A percentile compares a stretch with the other conserved stretches of the same genome.
Conservation (phyloP, 2,888 invertebrate species). For the Trachelus iudaicus region DNA sequence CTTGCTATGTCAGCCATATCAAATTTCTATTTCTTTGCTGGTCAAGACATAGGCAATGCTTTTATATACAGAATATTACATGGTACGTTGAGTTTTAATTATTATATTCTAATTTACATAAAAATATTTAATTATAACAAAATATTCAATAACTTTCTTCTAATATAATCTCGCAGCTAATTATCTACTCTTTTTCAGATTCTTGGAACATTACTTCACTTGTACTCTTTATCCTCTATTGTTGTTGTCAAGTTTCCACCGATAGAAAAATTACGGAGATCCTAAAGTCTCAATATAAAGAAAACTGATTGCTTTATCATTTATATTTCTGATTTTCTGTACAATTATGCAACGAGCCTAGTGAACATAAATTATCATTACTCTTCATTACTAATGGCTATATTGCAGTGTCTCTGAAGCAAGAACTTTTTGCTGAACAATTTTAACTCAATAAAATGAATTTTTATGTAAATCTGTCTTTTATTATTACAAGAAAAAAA, state of each 20-base stretch:
- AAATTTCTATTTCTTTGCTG: conserved; percentile 89
- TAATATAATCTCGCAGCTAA: not conserved
- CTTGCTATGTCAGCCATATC: conserved; percentile 84
- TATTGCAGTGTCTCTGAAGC: not conserved
- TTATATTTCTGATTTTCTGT: not conserved
- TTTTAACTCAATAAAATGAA: not conserved
- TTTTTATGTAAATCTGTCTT: not conserved
- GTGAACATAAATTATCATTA: not conserved
- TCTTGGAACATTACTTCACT: conserved; percentile 50
- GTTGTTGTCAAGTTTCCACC: conserved; percentile 70
- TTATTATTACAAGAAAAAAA: not conserved
- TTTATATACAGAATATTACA: conserved; percentile 73
- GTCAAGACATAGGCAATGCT: conserved; percentile 77
- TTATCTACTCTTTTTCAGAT: conserved; percentile 51
- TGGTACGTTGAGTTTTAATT: conserved; percentile 60
- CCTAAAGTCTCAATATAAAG: not conserved
- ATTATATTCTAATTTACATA: not conserved
- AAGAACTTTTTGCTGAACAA: not conserved
- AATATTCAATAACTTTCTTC: not conserved
- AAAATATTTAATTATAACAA: not conserved
- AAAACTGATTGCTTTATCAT: not conserved
- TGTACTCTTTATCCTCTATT: conserved; percentile 67
- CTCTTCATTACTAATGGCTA: not conserved
- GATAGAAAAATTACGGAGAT: conserved; percentile 63
- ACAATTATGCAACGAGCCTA: not conserved